Base-by-base conservation (phyloP, 2,113 vertebrate genomes). In the Channa argus region DNA sequence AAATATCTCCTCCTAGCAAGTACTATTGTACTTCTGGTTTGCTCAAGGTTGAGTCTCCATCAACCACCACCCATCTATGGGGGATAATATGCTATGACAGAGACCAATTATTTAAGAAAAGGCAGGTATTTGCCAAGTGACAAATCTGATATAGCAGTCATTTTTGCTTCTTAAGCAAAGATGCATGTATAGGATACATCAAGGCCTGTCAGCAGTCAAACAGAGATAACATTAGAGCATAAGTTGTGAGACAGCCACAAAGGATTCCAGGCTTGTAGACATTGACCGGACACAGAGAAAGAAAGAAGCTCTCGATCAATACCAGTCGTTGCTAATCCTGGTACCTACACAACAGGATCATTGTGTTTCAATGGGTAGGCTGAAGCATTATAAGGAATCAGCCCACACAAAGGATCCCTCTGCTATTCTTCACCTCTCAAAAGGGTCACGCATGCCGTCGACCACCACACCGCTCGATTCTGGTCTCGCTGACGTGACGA, bases 201-300 rank as follows among this genome's bases (percentile, higher is more conserved):
- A 39, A 34, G 45, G 47, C 59, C 50, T 5, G 1, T 56, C 59
- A 8, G 38, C 55, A 37, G 71, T 75, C 67, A 70, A 71, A 77
- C 63, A 24, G 58, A 11, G 54, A 72, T 24, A 71, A 67, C 70
- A 50, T 51, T 45, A 47, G 50, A 62, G 54, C 61, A 37, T 51
- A 15, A n/a, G 61, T 49, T 46, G 44, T 47, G 60, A 52, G 64
- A 67, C 45, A 24, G 71, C 52, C 75, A 84, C 91, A 87, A 83
- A 86, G 87, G 77, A 89, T 88, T 80, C 88, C 84, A 86, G 89
- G 88, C 88, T 34, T 56, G 55, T 62, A 74, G 75, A 76, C 91
- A 92, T 91, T 83, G 91, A 91, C 74, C 52, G 49, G 80, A 81
- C 87, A 74, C 15, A 60, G 71, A 72, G 82, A 70, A 84, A 81